A percentile compares a stretch with the other conserved stretches of the same genome.
These are phyloP conservation scores for Petromus typicus DNA, from an alignment of 2,113 vertebrate genomes.

Conservation along the genomic window DNA sequence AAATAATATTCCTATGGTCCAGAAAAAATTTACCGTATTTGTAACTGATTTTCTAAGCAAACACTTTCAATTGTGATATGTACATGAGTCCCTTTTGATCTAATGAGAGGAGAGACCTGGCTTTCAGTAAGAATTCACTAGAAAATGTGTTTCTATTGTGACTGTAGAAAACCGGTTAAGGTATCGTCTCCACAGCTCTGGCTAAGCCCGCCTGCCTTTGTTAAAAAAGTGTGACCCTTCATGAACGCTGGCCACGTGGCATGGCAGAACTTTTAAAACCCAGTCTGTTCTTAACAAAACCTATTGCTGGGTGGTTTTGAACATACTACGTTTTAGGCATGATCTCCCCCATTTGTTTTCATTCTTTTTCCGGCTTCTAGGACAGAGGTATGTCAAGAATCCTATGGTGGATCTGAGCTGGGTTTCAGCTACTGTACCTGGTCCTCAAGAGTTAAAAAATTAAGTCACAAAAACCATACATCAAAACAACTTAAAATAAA, in stretches of 20 bases:
- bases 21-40: slow-evolving; percentile 89
- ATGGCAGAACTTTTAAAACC: slow-evolving; percentile 51
- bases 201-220: slow-evolving; percentile 53
- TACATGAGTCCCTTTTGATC: slow-evolving; percentile 83
- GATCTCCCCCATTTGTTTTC: slow-evolving; percentile 60
- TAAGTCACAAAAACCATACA: slow-evolving; percentile 76
- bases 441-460: slow-evolving; percentile 86
- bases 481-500: slow-evolving; percentile 86
- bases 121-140: slow-evolving; percentile 80
- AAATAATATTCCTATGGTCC: slow-evolving; percentile 90
- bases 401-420: slow-evolving; percentile 82
- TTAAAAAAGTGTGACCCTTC: slow-evolving; percentile 74
- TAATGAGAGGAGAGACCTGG: slow-evolving; percentile 80
- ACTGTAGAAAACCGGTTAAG: slow-evolving; percentile 66
- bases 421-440: slow-evolving; percentile 86
- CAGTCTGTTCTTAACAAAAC: slow-evolving; percentile 1
- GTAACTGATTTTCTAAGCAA: slow-evolving; percentile 86
- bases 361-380: slow-evolving; percentile 75
- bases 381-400: slow-evolving; percentile 86
- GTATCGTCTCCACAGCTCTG: slow-evolving; percentile 57
- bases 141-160: slow-evolving; percentile 72
- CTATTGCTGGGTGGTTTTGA: slow-evolving; percentile 37
- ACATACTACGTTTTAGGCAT: not conserved
- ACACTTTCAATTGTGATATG: slow-evolving; percentile 81
- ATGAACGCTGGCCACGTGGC: slow-evolving; percentile 56